Conservation (phyloP, 2,888 invertebrate genomes). For the Chrysolina haemoptera region DNA sequence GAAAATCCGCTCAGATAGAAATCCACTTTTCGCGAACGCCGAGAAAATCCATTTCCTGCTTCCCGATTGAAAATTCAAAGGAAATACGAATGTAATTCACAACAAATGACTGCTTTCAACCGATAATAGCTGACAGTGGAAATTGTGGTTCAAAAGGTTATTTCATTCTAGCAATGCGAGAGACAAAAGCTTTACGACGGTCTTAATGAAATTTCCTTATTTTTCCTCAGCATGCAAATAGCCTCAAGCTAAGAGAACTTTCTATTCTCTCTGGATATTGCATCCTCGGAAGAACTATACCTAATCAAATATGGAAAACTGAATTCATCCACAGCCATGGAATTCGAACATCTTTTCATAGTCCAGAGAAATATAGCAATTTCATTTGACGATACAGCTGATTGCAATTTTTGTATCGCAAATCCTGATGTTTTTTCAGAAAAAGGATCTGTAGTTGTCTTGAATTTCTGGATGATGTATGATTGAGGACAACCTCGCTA, state of each 20-base stretch:
- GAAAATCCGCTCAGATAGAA: neutral
- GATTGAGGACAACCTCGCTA: too few species aligned
- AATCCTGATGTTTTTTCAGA: too few species aligned
- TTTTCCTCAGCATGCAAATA: conserved; percentile 11
- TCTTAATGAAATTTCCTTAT: conserved; percentile 23
- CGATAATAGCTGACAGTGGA: neutral
- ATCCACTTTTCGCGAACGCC: neutral
- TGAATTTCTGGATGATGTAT: too few species aligned
- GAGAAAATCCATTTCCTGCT: conserved; percentile 17
- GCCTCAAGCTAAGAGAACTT: neutral
- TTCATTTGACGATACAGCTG: too few species aligned
- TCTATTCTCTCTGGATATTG: conserved; percentile 14
- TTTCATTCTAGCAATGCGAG: neutral
- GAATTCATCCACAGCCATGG: neutral
- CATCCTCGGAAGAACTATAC: neutral
- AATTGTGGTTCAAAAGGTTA: conserved; percentile 5
- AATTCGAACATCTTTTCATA: neutral
- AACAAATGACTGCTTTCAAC: conserved; percentile 19
- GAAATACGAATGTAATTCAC: conserved; percentile 21
- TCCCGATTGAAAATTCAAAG: conserved; percentile 1
- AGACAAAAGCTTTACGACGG: conserved; percentile 7
- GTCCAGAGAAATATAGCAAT: neutral
- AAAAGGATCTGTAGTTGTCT: too few species aligned
- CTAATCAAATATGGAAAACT: conserved; percentile 21
- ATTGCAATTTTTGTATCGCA: too few species aligned